These are phyloP conservation scores for Pomacea canaliculata DNA, from an alignment of 2,888 invertebrate genomes.

Conservation along the genomic window DNA sequence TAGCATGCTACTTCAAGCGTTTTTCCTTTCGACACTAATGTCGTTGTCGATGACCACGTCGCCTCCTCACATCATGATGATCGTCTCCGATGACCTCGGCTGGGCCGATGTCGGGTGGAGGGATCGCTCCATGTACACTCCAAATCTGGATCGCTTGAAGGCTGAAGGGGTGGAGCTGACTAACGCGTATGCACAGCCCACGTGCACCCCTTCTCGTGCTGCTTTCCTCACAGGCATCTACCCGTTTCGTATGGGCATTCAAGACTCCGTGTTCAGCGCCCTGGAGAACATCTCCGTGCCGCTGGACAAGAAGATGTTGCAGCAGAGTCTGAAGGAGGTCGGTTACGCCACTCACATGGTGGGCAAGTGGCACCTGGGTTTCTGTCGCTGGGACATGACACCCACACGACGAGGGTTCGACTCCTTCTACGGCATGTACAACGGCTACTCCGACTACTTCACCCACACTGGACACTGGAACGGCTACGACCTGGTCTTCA, in stretches of 20 bases:
- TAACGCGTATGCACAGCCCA: constrained; percentile 64
- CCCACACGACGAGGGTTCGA: constrained; percentile 17
- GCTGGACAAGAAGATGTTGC: constrained; percentile 35
- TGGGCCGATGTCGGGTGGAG: constrained; percentile 69
- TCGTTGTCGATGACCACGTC: not conserved
- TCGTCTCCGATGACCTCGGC: constrained; percentile 49
- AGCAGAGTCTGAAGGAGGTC: not conserved
- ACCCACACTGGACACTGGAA: constrained; percentile 8
- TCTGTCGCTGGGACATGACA: constrained; percentile 15
- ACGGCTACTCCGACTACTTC: constrained; percentile 11
- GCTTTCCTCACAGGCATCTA: constrained; percentile 71
- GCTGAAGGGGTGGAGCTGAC: constrained; percentile 62
- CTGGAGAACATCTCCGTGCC: constrained; percentile 16
- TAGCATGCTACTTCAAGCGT: too few relatives aligned
- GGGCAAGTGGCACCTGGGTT: constrained; percentile 24
- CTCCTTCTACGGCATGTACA: constrained; percentile 45
- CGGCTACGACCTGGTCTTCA: constrained; percentile 12
- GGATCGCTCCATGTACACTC: constrained; percentile 66
- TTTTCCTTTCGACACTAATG: too few relatives aligned
- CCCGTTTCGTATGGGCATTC: constrained; percentile 36
- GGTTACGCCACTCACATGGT: constrained; percentile 19
- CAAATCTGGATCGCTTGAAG: constrained; percentile 65
- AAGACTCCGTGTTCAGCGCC: constrained; percentile 16
- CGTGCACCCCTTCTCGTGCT: constrained; percentile 72
- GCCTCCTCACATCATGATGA: constrained; percentile 29